Base-by-base conservation (phyloP, 2,113 vertebrate genomes). In the Pterocles burchelli region DNA sequence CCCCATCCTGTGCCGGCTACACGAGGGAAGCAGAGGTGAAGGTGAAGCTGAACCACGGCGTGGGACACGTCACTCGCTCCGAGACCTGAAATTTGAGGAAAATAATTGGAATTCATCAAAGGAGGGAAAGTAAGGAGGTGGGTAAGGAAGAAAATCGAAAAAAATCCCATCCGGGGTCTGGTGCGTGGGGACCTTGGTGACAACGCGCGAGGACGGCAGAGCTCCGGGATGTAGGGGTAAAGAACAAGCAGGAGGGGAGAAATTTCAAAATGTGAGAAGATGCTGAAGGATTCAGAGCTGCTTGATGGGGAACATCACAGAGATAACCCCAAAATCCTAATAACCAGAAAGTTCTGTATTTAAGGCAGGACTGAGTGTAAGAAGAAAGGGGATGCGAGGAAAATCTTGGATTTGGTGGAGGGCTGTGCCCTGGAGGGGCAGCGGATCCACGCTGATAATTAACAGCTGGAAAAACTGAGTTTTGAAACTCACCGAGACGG, bases 211-310 rank as follows among this genome's bases (percentile, higher is more conserved):
- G 10, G 34, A 20, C 11, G n/a, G 58, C 33, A 36, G 26, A 46
- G 41, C 20, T 25, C 4, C 15, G 2, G 36, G 48, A 20, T 5
- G 2, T 6, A 19, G 22, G 75, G 36, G 31, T 12, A 41, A 41
- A 52, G 31, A 36, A 29, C 3, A 4, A 41, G 59, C 3, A 8
- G 46, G 17, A 59, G 17, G 17, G 29, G 45, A 73, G 46, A 51
- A 7, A 9, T 62, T 62, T 29, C 36, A 11, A 29, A 38, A 61
- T 14, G 2, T 2, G 21, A 18, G 97, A 98, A 98, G 99, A 99
- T 99, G 99, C 98, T 98, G 98, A 10, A 99, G 98, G 12, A 99
- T 99, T 34, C 99, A 96, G 95, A 99, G 99, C 99, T 98, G 99
- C 78, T 99, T 99, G 46, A 99, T 98, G 3, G 98, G 98, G 58